Evolutionary conservation across 1,140 invertebrate species (phyloP), one percentile per base, ranked within the genome.

Genomic region (Phymastichus coffea): DNA sequence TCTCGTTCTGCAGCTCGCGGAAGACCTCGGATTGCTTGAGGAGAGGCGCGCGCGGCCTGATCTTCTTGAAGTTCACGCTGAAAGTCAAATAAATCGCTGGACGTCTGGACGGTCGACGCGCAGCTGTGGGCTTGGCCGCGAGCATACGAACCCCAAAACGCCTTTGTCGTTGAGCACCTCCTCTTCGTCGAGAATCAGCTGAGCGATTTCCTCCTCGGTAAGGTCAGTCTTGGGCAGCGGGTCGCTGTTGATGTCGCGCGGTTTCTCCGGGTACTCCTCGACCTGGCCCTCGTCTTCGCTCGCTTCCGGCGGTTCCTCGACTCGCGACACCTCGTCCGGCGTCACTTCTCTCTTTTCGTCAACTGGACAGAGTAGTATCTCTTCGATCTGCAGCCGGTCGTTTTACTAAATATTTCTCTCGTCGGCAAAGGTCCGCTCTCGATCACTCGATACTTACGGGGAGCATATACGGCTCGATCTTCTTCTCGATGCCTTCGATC

Each of bases 1-100:
- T 70, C 19, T 79, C 72, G 10, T 75, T 63, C 49, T 86, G 86
- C 6, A 87, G 66, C 14, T 83, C 86, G 63, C 86, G 84, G 57
- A 89, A 75, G 0, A 89, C 87, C 70, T 87, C 84, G n/a, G 87
- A 89, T 57, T 85, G 80, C 69, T 85, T 87, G 30, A 88, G 76
- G 9, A 84, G 82, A 9, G 83, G 82, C 15, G 81, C 77, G 49
- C 85, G 82, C 1, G 87, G 88, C 35, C 85, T 83, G 35, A 88
- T 82, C 68, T 86, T 85, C 48, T 87, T 84, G 71, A 87, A 86
- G 74, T 88, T 87, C 4, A 86, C 83, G 51, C 86, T 87, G 70
- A 35, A 54, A 62, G 33, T 22, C 1, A 28, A 30, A 40, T n/a
- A n/a, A n/a, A n/a, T n/a, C n/a, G n/a, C n/a, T n/a, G n/a, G n/a